Evolutionary conservation across 2,888 invertebrate species (phyloP), one percentile per base, ranked within the genome.

Genomic region (Artemia sp.): DNA sequence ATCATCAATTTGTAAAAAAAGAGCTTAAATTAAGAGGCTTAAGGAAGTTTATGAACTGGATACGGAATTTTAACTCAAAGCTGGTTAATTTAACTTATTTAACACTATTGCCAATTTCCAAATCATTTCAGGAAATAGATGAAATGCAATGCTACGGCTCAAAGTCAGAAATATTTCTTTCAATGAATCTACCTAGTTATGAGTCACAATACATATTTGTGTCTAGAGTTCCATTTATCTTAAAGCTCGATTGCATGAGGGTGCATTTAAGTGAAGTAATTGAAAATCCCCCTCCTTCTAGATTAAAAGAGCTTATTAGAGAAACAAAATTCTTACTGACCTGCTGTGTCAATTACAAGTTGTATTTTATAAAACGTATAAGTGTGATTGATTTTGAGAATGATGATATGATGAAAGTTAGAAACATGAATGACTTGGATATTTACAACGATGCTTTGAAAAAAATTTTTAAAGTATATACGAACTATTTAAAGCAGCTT

Each of bases 231-330:
- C 90, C 92, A 50, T 80, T 96, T 76, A 92, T 94, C 78, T 86
- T 93, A n/a, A 87, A 92, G 72, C 90, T 93, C 76, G 93, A 95
- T 79, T 94, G 92, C 80, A 81, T 95, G 66, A 81, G 86, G 72
- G 86, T 94, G 82, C 81, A 93, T 66, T 81, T 93, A 58, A 92
- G 93, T 76, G 86, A 88, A 72, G 85, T 87, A 71, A 90, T 90
- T 0, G 84, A 84, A 38, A 86, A 88, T 68, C 93, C 93, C 0
- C 92, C 91, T 68, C 86, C 88, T 9, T 83, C 92, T 67, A 92
- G 92, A 74, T 58, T 58, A 14, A 58, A 58, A 58, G 58, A 58
- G 58, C 58, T 58, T 14, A 58, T 58, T 14, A 58, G 58, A 7
- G 58, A 58, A 58, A 58, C 14, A 14, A 58, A 58, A 14, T 58